Conservation (phyloP, 1,140 invertebrate genomes). For the Drosophila auraria region DNA sequence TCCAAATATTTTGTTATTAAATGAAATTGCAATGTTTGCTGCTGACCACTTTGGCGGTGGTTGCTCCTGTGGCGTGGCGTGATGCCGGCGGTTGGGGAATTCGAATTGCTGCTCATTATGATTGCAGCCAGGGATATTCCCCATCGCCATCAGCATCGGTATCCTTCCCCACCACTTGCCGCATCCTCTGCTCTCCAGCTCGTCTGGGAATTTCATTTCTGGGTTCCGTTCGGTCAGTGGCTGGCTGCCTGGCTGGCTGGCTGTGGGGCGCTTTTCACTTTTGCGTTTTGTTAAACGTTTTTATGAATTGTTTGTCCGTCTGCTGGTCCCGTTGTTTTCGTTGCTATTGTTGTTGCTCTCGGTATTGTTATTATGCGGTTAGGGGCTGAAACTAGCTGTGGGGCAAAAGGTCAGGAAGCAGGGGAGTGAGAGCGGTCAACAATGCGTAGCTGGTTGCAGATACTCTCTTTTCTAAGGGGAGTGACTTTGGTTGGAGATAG, state of each 20-base stretch:
- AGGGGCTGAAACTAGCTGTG: slow-evolving; percentile 45
- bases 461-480: not conserved
- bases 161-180: not conserved
- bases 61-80: slow-evolving; percentile 18
- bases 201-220: slow-evolving; percentile 77
- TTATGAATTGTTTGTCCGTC: slow-evolving; percentile 73
- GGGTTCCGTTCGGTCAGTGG: slow-evolving; percentile 39
- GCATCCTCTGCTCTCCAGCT: slow-evolving; percentile 25
- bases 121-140: slow-evolving; percentile 48
- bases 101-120: slow-evolving; percentile 67
- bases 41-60: slow-evolving; percentile 61
- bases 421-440: not conserved
- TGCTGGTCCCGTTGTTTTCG: slow-evolving; percentile 25
- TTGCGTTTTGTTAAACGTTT: slow-evolving; percentile 81
- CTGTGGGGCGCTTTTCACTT: slow-evolving; percentile 51
- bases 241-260: not conserved
- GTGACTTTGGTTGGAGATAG: too few species aligned
- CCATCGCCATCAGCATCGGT: not conserved
- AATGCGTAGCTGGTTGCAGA: slow-evolving; percentile 12
- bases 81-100: slow-evolving; percentile 10
- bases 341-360: slow-evolving; percentile 6
- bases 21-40: slow-evolving; percentile 81
- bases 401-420: slow-evolving; percentile 34
- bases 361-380: slow-evolving; percentile 55
- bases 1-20: slow-evolving; percentile 82